Evolutionary conservation across 2,113 vertebrate species (phyloP).

Genomic region (Tetrao urogallus): DNA sequence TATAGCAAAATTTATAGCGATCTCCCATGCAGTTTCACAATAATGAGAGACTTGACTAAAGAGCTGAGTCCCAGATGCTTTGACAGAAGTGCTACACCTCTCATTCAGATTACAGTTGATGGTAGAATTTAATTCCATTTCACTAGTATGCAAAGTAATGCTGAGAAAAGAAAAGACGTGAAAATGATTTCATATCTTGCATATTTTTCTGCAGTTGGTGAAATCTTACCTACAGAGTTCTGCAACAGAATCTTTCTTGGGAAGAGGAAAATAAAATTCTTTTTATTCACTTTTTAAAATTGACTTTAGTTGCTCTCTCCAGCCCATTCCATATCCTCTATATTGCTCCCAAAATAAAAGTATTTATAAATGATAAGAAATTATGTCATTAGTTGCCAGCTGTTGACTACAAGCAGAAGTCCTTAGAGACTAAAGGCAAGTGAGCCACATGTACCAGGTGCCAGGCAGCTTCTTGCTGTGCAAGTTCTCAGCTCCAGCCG

Average conservation of each 20-base stretch:
- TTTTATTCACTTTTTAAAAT: not conserved
- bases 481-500: not conserved
- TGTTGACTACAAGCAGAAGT: not conserved
- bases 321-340: not conserved
- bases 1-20: not conserved
- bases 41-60: not conserved
- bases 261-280: not conserved
- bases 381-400: not conserved
- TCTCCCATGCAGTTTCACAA: not conserved
- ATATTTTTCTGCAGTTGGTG: not conserved
- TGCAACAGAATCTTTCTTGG: not conserved
- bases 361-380: not conserved
- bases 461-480: not conserved
- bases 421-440: not conserved
- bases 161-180: not conserved
- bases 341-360: not conserved
- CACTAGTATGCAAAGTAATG: not conserved
- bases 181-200: not conserved
- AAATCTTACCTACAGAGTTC: not conserved
- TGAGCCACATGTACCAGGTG: not conserved
- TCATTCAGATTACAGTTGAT: not conserved
- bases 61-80: not conserved
- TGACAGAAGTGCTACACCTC: not conserved
- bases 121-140: not conserved
- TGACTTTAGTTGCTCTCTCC: not conserved